These are phyloP conservation scores for Littorina saxatilis DNA, from an alignment of 1,140 invertebrate species.

Conservation along the genomic window DNA sequence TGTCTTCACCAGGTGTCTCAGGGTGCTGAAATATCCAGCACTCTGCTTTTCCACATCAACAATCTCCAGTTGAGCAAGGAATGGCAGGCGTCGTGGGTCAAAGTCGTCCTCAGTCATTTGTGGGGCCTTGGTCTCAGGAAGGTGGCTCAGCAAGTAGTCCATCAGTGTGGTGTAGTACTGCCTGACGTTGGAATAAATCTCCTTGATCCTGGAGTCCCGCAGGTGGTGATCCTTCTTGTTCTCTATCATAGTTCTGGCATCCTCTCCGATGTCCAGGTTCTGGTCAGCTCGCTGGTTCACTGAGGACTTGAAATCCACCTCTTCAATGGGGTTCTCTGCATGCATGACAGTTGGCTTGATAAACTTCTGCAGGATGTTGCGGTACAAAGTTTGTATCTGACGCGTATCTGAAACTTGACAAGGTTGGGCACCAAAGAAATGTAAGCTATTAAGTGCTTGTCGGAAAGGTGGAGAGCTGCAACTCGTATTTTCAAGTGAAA, in stretches of 20 bases:
- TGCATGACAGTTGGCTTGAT: no score
- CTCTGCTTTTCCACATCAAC: not conserved
- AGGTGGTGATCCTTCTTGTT: constrained; percentile 45
- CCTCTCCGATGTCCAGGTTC: constrained; percentile 42
- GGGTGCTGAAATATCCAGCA: not conserved
- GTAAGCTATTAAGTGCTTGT: no score
- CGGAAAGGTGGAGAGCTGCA: no score
- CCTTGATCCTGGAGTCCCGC: constrained; percentile 37
- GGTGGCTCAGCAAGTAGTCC: constrained; percentile 37
- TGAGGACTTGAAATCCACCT: no score
- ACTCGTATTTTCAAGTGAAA: no score
- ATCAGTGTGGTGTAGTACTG: constrained; percentile 37
- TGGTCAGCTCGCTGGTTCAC: constrained; percentile 2
- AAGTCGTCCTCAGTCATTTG: not conserved
- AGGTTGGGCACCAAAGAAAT: no score
- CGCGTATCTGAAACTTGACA: no score
- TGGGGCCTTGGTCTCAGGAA: not conserved
- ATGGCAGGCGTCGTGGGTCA: not conserved
- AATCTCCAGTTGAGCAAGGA: no score
- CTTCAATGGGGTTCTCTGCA: no score
- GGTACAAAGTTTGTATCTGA: no score
- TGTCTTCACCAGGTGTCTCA: constrained; percentile 27
- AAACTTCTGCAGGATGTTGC: no score
- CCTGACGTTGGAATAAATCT: constrained; percentile 39
- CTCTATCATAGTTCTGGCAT: constrained; percentile 32